These are phyloP conservation scores for Terrapene triunguis DNA, from an alignment of 2,113 vertebrate species.

Conservation along the genomic window DNA sequence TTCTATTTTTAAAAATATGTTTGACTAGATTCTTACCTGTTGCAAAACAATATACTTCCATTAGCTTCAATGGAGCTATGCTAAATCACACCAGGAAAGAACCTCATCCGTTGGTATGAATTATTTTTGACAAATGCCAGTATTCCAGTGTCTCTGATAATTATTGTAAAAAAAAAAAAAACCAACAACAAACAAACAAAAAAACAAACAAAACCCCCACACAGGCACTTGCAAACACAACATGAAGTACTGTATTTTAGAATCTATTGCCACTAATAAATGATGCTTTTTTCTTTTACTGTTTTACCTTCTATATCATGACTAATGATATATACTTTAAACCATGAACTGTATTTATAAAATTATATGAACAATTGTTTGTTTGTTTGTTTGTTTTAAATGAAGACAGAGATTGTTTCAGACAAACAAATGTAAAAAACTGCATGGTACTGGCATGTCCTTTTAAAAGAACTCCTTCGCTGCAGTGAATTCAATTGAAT, in stretches of 20 bases:
- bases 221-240: background rate
- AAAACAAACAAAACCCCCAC: slow-evolving; percentile 30
- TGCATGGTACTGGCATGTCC: background rate
- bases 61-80: slow-evolving; percentile 1
- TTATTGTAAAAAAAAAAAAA: background rate
- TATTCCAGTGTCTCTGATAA: background rate
- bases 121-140: background rate
- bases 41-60: background rate
- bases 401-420: slow-evolving; percentile 24
- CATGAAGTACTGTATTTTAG: slow-evolving; percentile 11
- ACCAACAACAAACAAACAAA: background rate
- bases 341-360: background rate
- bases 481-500: slow-evolving; percentile 38
- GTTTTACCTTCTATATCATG: slow-evolving; percentile 6
- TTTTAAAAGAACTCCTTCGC: slow-evolving; percentile 4
- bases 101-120: slow-evolving; percentile 16
- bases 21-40: background rate
- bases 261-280: background rate
- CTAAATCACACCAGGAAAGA: slow-evolving; percentile 46
- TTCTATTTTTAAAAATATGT: slow-evolving; percentile 24
- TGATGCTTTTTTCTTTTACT: background rate
- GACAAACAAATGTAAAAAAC: slow-evolving; percentile 18
- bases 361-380: background rate
- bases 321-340: slow-evolving; percentile 29
- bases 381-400: background rate